Evolutionary conservation across 2,888 invertebrate genomes (phyloP).

Genomic region (Ochropleura leucogaster): DNA sequence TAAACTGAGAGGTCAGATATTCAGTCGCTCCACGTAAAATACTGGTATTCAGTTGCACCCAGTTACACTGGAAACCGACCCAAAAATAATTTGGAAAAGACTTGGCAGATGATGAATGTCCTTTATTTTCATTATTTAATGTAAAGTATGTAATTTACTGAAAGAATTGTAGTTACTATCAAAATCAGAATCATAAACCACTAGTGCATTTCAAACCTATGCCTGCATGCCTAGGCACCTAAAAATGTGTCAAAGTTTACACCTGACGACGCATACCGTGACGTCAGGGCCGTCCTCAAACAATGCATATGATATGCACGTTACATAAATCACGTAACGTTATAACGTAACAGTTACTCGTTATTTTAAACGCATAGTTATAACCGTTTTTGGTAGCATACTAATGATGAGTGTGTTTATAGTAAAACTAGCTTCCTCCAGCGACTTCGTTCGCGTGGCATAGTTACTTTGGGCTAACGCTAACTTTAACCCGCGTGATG

Average conservation of each 20-base stretch:
- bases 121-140: background rate
- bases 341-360: conserved; percentile 44
- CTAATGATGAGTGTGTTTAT: conserved; percentile 17
- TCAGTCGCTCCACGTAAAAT: no score
- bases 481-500: no score
- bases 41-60: no score
- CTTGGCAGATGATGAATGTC: no score
- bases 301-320: conserved; percentile 49
- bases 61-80: no score
- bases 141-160: background rate
- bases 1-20: no score
- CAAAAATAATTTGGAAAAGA: no score
- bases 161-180: background rate
- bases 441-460: no score
- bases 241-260: conserved; percentile 53
- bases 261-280: conserved; percentile 39
- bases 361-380: conserved; percentile 22
- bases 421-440: conserved; percentile 10
- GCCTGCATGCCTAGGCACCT: background rate
- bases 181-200: background rate
- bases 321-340: conserved; percentile 50
- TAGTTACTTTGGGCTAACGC: no score
- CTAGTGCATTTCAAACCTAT: background rate
- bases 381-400: conserved; percentile 21
- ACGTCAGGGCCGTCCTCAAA: conserved; percentile 47